Evolutionary conservation across 2,113 vertebrate genomes (phyloP), one percentile per base, ranked within the genome.

Genomic region (Tragelaphus buxtoni): DNA sequence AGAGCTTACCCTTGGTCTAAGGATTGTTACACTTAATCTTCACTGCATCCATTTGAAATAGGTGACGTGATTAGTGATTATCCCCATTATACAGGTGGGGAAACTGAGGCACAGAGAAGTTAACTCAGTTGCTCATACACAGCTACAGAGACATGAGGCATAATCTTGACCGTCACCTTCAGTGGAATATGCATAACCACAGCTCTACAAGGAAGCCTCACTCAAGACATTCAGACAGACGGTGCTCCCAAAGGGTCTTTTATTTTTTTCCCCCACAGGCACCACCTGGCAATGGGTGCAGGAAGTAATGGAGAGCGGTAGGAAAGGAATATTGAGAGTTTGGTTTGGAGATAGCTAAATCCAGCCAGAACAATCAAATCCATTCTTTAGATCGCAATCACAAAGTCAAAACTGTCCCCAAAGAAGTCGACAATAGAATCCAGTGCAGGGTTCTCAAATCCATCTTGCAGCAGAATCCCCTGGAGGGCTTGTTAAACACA

Each of bases 141-240:
- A 47, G 16, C 49, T 69, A 30, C 13, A 14, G 12, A 81, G 30
- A 53, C 4, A 16, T 4, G 39, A 74, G 30, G 39, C 1, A 0
- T 4, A 3, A 82, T 49, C 49, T 58, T 13, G 42, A 55, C 9
- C 2, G 1, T 56, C 32, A 7, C 2, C 7, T 35, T 11, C 14
- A 20, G 11, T 24, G 22, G 72, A 24, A 69, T 7, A 26, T 5
- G 9, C 10, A 3, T 45, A 7, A 26, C 1, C 30, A 65, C 3
- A 53, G 18, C 26, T 81, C 85, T 56, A 3, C 1, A 45, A 18
- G 55, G 47, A 18, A 16, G 22, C 13, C 39, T 61, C 51, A 28
- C 22, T 10, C 4, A 10, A 0, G 5, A 53, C 9, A 45, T 3
- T 17, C 12, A 35, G 79, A 26, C 32, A 24, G 11, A 35, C 0